Evolutionary conservation across 2,797 vertebrate genomes (phyloP).

Genomic region (Takifugu rubripes): DNA sequence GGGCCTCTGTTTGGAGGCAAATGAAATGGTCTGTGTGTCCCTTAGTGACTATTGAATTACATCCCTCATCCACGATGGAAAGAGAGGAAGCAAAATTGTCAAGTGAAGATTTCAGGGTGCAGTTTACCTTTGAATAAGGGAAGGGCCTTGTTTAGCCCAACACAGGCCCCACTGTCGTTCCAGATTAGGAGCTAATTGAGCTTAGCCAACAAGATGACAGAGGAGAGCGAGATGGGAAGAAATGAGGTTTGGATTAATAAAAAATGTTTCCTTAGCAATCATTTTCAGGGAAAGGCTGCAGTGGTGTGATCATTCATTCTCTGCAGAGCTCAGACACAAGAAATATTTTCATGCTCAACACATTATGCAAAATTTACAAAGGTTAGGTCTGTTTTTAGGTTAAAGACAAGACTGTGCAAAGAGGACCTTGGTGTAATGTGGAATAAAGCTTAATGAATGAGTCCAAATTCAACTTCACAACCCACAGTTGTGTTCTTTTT

Average conservation of each 20-base stretch:
- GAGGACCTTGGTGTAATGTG: background rate
- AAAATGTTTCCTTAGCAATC: background rate
- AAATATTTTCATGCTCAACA: background rate
- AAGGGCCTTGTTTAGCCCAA: constrained; percentile 44
- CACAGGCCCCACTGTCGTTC: constrained; percentile 59
- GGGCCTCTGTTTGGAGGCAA: constrained; percentile 42
- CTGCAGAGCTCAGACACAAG: background rate
- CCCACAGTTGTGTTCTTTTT: background rate
- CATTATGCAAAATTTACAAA: background rate
- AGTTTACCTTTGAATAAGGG: constrained; percentile 52
- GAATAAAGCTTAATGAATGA: background rate
- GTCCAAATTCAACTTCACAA: too few relatives aligned
- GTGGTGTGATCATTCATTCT: background rate
- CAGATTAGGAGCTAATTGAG: constrained; percentile 63
- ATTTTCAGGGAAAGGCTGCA: background rate
- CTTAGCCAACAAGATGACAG: constrained; percentile 59
- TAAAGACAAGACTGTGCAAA: background rate
- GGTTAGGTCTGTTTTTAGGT: background rate
- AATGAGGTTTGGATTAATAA: constrained; percentile 23
- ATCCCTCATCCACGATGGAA: constrained; percentile 44
- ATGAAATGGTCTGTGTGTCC: constrained; percentile 54
- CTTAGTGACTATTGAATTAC: constrained; percentile 68
- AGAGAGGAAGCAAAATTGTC: constrained; percentile 59
- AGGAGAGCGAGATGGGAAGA: constrained; percentile 26
- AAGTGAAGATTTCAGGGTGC: constrained; percentile 61